Evolutionary conservation across 2,113 vertebrate genomes (phyloP), one percentile per base, ranked within the genome.

Genomic region (Saccopteryx leptura): DNA sequence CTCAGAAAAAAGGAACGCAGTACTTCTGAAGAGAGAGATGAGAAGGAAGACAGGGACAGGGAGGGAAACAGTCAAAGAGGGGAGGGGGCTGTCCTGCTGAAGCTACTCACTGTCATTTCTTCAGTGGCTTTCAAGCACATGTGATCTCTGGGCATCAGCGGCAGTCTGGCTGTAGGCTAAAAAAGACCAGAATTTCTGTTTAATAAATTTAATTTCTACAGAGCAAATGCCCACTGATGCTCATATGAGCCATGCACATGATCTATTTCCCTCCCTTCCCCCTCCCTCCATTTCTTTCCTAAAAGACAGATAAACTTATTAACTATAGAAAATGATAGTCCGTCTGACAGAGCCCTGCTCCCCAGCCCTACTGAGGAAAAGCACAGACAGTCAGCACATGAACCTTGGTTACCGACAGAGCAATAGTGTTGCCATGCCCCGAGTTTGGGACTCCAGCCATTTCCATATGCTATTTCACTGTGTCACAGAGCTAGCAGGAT

Each of bases 331-430:
- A 74, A 90, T 63, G 72, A 82, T 85, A 46, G 74, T 79, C 83
- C 8, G 7, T 78, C 71, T 60, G 89, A 93, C 81, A 68, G 82
- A 31, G 52, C 91, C 75, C 94, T 50, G 88, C 88, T 89, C 63
- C 88, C 23, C 78, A 82, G 86, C 68, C 74, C 85, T 90, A 21
- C 96, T 96, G 95, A 50, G 87, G 97, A 97, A 97, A 95, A 96
- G 61, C 88, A 92, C 97, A 96, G 94, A 95, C 90, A 60, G 65
- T 60, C 75, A 93, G 93, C 69, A 7, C 26, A 12, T 78, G 96
- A 78, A 61, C 97, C 93, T 90, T 74, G 95, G 66, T 97, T 97
- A 91, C 93, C 33, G 23, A 65, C 86, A 76, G 92, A 96, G 87
- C 71, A 26, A 12, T 52, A 19, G 61, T 75, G 95, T 93, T 85